A percentile compares a stretch with the other conserved stretches of the same genome.
Conservation (phyloP, 2,113 vertebrate genomes). For the Choloepus hoffmanni region DNA sequence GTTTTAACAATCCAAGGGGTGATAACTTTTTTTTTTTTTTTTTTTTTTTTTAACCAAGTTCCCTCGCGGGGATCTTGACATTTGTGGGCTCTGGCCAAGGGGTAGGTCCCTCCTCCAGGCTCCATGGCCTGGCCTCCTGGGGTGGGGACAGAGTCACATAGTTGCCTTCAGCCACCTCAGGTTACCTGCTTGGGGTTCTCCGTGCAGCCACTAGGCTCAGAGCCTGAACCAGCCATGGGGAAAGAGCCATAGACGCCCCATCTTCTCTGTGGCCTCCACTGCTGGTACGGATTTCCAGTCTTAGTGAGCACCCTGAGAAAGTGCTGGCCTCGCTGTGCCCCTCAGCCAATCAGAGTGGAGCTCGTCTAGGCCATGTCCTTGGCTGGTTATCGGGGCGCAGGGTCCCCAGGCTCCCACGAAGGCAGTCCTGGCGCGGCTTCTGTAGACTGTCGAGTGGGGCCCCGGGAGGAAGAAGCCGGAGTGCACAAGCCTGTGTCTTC, state of each 20-base stretch:
- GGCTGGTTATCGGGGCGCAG: not conserved
- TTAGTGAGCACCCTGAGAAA: accelerated
- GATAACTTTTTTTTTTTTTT: too few relatives aligned
- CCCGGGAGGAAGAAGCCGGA: too few relatives aligned
- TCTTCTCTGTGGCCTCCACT: not conserved
- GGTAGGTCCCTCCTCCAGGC: too few relatives aligned
- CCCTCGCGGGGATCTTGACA: too few relatives aligned
- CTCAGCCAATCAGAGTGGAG: not conserved
- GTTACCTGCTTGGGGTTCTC: not conserved
- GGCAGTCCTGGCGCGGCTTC: not conserved
- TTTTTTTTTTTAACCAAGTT: too few relatives aligned
- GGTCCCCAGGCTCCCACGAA: not conserved
- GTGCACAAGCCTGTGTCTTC: too few relatives aligned
- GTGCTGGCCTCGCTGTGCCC: too few relatives aligned
- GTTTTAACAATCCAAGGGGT: too few relatives aligned
- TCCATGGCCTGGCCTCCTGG: not conserved
- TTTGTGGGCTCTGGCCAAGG: not conserved
- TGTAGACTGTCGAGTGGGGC: not conserved
- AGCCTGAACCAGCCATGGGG: not conserved
- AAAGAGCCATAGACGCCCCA: not conserved
- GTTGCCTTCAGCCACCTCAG: not conserved
- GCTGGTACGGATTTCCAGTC: not conserved
- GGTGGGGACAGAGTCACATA: not conserved
- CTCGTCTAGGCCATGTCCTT: not conserved
- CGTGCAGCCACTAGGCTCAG: not conserved